Base-by-base conservation (phyloP, 1,140 invertebrate species). In the Papilio polyxenes region DNA sequence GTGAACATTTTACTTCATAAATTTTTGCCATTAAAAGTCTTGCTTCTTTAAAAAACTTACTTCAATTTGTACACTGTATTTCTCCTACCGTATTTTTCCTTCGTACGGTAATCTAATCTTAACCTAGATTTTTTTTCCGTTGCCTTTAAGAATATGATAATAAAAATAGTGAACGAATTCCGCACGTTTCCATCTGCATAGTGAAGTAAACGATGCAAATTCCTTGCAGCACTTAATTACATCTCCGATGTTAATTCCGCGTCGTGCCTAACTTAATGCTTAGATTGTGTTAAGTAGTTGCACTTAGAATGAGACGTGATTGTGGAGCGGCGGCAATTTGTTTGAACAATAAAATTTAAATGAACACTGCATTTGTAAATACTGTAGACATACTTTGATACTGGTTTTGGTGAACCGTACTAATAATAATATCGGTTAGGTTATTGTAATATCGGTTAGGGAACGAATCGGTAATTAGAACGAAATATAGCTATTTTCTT, bases 201-300 rank as follows among this genome's bases (percentile, higher is more conserved):
- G 65, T 15, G 31, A 65, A 72, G 65, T 72, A 72, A 72, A 72
- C 31, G 65, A 40, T 72, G 65, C 65, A 72, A 72, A 72, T 72
- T 72, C 65, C 62, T 65, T 65, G 62, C 62, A 65, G 20, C 23
- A 65, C 62, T 20, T 65, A 31, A 65, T 65, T 65, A 65, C 62
- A 65, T 65, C 62, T 37, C 23, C 65, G 20, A 72, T 13, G 31
- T 72, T 72, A 72, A 72, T 72, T 40, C 31, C 13, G 10, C 23
- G 23, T 10, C 31, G 65, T 40, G 65, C 65, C 65, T 72, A 72
- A 72, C 11, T 72, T 72, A 72, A 72, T 72, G 65, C 65, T 72
- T 72, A 72, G 65, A 72, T 72, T 72, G 31, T 31, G 65, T 72
- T 72, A 72, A 72, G 65, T 72, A 72, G 65, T 72, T 72, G 65